Evolutionary conservation across 2,888 invertebrate species (phyloP), one percentile per base, ranked within the genome.

Genomic region (Dasypolia templi): DNA sequence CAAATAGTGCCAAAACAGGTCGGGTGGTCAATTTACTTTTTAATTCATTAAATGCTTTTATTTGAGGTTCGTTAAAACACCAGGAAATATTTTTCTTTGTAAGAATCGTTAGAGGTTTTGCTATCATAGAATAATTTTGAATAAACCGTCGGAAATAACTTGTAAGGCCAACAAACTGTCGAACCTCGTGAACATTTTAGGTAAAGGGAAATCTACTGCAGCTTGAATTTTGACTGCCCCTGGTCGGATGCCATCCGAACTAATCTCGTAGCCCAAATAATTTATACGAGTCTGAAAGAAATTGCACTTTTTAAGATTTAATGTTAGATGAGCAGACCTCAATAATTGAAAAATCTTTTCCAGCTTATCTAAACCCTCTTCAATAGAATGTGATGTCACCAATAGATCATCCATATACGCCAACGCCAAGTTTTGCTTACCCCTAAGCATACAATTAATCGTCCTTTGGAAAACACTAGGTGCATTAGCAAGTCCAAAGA

Each of bases 1-100:
- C 78, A 72, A 89, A 93, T 9, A 92, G 75, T 5, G 87, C 80
- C 39, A 92, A 75, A 39, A 90, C 35, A 22, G 35, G 35, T 35
- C 35, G 35, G 2, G 35, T 35, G 35, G 7, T 35, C 35, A 35
- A 35, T 6, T 58, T 35, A 35, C 22, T 35, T 58, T 58, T 58
- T 35, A 35, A 35, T 35, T 35, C 2, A 35, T 35, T 51, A 4
- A 64, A 51, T n/a, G 35, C 12, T 22, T 49, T 32, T 26, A 26
- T 35, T 64, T 78, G 35, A 7, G 22, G 22, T 59, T 59, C 39
- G 22, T 59, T 39, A 35, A 59, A 35, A 35, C 35, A 35, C 35
- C 32, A 56, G 32, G 56, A 7, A 56, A 56, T 19, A 32, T 56
- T 56, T 56, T 56, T 56, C 56, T 56, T 32, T 32, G 56, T 56